These are phyloP conservation scores for Micrasema minimum DNA, from an alignment of 1,140 invertebrate genomes.

Conservation along the genomic window DNA sequence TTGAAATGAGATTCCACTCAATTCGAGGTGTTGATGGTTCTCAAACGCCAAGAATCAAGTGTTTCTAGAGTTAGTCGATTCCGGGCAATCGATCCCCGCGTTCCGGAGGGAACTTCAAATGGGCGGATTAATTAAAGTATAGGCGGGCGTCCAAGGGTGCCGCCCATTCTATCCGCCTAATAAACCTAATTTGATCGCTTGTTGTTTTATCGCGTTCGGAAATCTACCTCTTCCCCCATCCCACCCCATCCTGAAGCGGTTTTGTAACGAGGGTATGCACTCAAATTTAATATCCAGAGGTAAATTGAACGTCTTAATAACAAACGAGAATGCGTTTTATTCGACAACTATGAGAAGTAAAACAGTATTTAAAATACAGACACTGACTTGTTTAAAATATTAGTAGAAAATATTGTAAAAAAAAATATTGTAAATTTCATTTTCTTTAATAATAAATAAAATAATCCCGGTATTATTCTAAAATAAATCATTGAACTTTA, in stretches of 20 bases:
- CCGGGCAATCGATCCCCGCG: constrained; percentile 27
- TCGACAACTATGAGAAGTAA: too few species aligned
- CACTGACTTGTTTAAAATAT: too few species aligned
- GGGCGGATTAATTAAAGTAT: constrained; percentile 47
- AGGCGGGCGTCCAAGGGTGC: constrained; percentile 35
- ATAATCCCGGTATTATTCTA: background rate
- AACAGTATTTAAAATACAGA: too few species aligned
- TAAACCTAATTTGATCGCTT: constrained; percentile 47
- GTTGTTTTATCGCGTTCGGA: constrained; percentile 49
- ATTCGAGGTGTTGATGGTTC: constrained; percentile 30
- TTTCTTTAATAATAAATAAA: too few species aligned
- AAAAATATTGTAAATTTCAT: too few species aligned
- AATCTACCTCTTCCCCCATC: constrained; percentile 42
- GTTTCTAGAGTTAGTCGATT: constrained; percentile 18
- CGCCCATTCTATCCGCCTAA: constrained; percentile 44
- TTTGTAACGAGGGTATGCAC: constrained; percentile 3
- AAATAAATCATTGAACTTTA: constrained; percentile 19
- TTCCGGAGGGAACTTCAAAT: constrained; percentile 42
- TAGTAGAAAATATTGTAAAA: too few species aligned
- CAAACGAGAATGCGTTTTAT: too few species aligned
- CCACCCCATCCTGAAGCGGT: background rate
- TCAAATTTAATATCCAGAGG: constrained; percentile 1
- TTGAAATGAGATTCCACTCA: constrained; percentile 1
- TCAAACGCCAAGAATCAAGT: constrained; percentile 14
- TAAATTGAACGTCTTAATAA: constrained; percentile 15